Base-by-base conservation (phyloP, 2,113 vertebrate species). In the Saccopteryx bilineata region DNA sequence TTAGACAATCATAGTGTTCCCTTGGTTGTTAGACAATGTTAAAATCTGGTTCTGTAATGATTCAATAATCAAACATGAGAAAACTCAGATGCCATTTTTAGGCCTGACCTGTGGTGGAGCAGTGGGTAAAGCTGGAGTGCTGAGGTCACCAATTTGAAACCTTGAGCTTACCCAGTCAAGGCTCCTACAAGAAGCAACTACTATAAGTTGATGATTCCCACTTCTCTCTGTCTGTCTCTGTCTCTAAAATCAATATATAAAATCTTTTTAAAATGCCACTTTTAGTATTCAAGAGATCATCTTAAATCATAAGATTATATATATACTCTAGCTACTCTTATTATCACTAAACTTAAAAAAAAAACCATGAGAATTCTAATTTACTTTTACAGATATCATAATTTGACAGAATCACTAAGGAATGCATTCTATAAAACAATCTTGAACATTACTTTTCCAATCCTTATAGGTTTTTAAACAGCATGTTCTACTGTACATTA, bases 1-100 rank as follows among this genome's bases (percentile, higher is more conserved):
- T 71, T 39, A 39, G 68, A 71, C 33, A 71, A 39, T 71, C n/a
- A 39, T 39, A 5, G 33, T 39, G 68, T 21, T 71, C 33, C 68
- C 18, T 19, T 10, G 0, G 0, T 23, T 72, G 15, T 85, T 91
- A 78, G 71, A 94, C 54, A 88, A 79, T 96, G 93, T 89, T 88
- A 84, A 97, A 92, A 60, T 94, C 48, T 95, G n/a, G 87, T 96
- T 96, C 95, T 66, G 39, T 84, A 93, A 66, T 81, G 5, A 48
- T 56, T 63, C 5, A 28, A 4, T 61, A 63, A 63, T 71, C 18
- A 39, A 19, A 68, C 4, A 28, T 28, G 24, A 6, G 23, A 7
- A 63, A 50, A 74, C 48, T n/a, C 0, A 90, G 86, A 68, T 26
- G 28, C 11, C 8, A 65, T 9, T 46, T 72, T 56, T 58, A 71